phyloP scores from a whole-genome alignment of 2,113 vertebrate genomes.

The Hyperopisus bebe region DNA sequence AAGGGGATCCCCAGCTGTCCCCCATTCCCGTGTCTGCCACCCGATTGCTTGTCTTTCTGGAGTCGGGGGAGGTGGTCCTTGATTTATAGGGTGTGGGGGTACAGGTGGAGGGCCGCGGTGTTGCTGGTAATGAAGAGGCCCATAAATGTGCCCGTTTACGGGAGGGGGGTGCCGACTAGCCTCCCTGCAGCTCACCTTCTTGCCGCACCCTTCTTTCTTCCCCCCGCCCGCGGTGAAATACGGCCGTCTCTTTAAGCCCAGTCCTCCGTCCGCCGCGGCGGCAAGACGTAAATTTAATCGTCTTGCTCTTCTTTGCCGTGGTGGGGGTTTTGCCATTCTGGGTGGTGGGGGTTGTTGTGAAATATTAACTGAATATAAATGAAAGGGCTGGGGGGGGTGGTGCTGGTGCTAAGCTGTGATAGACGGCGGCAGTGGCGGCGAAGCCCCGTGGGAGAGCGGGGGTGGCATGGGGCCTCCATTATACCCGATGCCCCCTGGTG shows the following conservation, averaged over 20 bases:
- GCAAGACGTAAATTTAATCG: slow-evolving; percentile 12
- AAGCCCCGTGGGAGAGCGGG: slow-evolving; percentile 69
- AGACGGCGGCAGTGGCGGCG: slow-evolving; percentile 82
- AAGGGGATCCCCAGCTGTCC: neutral
- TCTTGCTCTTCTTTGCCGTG: slow-evolving; percentile 4
- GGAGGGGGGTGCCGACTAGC: neutral
- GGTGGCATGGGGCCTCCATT: slow-evolving; percentile 77
- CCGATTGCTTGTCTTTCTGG: neutral
- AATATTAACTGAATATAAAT: slow-evolving; percentile 82
- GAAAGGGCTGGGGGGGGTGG: slow-evolving; percentile 54
- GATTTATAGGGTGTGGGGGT: neutral
- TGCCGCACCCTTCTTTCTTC: neutral
- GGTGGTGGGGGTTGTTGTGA: slow-evolving; percentile 67
- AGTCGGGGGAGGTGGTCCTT: neutral
- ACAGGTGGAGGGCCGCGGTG: neutral
- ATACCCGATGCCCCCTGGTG: slow-evolving; percentile 59
- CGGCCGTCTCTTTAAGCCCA: neutral
- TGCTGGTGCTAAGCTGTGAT: slow-evolving; percentile 77
- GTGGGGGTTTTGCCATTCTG: too few relatives aligned
- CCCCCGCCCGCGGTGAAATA: neutral
- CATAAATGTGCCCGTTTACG: neutral
- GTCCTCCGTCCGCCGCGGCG: neutral
- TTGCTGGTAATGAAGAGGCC: neutral
- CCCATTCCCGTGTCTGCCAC: neutral
- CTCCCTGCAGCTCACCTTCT: neutral